Conservation (phyloP, 2,113 vertebrate species). For the Trachemys scripta region DNA sequence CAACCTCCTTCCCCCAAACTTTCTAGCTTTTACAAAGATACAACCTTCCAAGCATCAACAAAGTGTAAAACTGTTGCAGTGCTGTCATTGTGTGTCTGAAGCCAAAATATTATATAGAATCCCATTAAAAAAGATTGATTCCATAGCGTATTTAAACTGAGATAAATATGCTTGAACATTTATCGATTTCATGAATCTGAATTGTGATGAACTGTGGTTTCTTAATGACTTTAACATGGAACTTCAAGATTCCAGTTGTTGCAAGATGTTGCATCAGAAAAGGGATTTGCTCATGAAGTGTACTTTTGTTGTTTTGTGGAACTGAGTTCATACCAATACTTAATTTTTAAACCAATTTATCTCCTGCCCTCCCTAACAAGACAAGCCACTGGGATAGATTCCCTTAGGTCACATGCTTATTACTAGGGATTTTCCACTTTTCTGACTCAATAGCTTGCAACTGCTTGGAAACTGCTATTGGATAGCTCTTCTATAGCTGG, state of each 20-base stretch:
- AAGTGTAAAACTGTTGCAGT: not conserved
- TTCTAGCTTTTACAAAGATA: not conserved
- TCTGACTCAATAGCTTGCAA: slow-evolving; percentile 76
- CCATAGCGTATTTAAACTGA: not conserved
- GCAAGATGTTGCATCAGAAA: slow-evolving; percentile 61
- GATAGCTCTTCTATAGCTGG: not conserved
- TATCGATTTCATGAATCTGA: not conserved
- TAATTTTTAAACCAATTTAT: not conserved
- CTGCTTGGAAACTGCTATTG: slow-evolving; percentile 21
- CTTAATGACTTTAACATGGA: not conserved
- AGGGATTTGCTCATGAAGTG: not conserved
- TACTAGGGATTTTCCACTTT: slow-evolving; percentile 44
- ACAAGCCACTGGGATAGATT: not conserved
- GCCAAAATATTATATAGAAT: not conserved
- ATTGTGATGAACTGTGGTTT: slow-evolving; percentile 9
- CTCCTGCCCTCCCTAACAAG: not conserved
- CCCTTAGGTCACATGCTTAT: not conserved
- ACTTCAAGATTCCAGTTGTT: slow-evolving; percentile 29
- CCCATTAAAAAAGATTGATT: not conserved
- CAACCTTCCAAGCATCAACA: not conserved
- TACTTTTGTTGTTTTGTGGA: not conserved
- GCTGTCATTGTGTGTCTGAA: not conserved
- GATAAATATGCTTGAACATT: not conserved
- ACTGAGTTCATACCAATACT: not conserved
- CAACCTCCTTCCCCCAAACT: not conserved